Percentiles rank a stretch among this genome's conserved stretches.
phyloP scores from a whole-genome alignment of 2,797 vertebrate species.

The Adrianichthys oophorus region DNA sequence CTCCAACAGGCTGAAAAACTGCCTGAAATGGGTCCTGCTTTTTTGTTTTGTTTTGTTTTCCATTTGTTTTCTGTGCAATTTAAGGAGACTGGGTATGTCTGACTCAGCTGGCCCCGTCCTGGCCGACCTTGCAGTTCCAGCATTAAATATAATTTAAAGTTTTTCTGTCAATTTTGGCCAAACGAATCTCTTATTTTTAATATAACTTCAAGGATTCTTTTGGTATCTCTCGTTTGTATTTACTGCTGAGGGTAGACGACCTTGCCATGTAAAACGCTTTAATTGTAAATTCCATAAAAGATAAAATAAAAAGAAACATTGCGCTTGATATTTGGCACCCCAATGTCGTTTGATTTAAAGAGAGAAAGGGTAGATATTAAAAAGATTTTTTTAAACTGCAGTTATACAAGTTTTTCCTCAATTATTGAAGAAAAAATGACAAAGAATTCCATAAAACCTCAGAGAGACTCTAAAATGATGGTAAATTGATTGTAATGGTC shows the following conservation, averaged over 20 bases:
- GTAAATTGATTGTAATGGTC: too few relatives aligned
- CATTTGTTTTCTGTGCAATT: not conserved
- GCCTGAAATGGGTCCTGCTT: too few relatives aligned
- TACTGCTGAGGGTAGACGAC: not conserved
- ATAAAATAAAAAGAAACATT: constrained; percentile 10
- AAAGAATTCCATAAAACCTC: too few relatives aligned
- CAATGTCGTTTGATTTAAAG: not conserved
- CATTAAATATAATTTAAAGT: not conserved
- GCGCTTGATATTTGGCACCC: constrained; percentile 1
- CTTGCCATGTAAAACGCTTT: constrained; percentile 7
- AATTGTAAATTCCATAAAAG: constrained; percentile 13
- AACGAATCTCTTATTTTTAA: too few relatives aligned
- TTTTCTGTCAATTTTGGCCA: not conserved
- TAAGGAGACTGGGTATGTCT: not conserved
- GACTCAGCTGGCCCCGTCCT: not conserved
- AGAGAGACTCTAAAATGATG: too few relatives aligned
- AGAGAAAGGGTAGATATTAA: not conserved
- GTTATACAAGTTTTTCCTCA: too few relatives aligned
- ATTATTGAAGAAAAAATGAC: too few relatives aligned
- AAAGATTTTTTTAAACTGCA: not conserved
- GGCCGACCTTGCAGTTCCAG: too few relatives aligned
- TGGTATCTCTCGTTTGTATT: constrained; percentile 14
- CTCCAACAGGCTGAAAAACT: too few relatives aligned
- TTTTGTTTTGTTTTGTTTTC: not conserved
- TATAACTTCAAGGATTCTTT: constrained; percentile 6